Base-by-base conservation (phyloP, 2,888 invertebrate genomes). In the Chloroclysta siterata region DNA sequence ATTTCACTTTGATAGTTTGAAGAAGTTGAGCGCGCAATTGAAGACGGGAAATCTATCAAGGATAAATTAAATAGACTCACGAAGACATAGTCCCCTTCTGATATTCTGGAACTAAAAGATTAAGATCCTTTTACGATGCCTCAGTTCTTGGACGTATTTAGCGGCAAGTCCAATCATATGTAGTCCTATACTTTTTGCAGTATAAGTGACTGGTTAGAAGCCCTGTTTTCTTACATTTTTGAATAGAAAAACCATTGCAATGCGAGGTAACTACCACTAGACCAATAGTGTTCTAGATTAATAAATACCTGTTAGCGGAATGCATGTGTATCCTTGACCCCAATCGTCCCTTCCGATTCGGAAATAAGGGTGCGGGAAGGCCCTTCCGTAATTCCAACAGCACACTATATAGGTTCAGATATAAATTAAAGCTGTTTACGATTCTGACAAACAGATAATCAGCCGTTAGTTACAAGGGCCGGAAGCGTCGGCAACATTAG, bases 321-420 rank as follows among this genome's bases (percentile, higher is more conserved):
- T 41, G 29, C 33, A 33, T 36, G 44, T 22, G 28, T 52, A 54
- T 59, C 63, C 63, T 59, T 63, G 63, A 59, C 63, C 63, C 47
- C 53, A 63, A 52, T 52, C 46, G 29, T 59, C 39, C 54, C 47
- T 55, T 46, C 54, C 44, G 39, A 57, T 54, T 61, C 53, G 50
- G 42, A 58, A 63, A 59, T 55, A 56, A 53, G 51, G 63, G 58
- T 53, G 58, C 53, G 63, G 58, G 28, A 15, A 57, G 57, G 36
- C 63, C 58, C 62, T 63, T 53, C 62, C 50, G 50, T 47, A 36
- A 58, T 60, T 60, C 57, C 65, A 54, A 53, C 60, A 22, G 41
- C 56, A 28, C 33, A 46, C 54, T 33, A 22, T 13, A n/a, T 22
- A 54, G 39, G 42, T 29, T 46, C 17, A 52, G 14, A 17, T 39